Evolutionary conservation across 1,140 invertebrate species (phyloP).

Genomic region (Telenomus remus): DNA sequence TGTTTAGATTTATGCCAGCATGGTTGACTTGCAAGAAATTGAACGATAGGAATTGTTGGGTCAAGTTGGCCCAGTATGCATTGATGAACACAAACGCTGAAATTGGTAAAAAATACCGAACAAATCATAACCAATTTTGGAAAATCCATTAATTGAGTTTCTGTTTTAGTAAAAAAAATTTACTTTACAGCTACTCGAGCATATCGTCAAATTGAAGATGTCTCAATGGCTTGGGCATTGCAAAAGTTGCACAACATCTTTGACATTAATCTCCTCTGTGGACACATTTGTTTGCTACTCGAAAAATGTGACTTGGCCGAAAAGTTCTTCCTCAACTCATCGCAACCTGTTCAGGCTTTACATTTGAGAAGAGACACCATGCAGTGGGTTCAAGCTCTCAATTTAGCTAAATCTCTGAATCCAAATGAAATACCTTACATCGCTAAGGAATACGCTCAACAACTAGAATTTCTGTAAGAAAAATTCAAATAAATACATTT

Average conservation of each 20-base stretch:
- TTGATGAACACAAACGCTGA: constrained; percentile 90
- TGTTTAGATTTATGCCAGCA: constrained; percentile 87
- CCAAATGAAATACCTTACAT: constrained; percentile 92
- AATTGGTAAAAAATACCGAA: constrained; percentile 79
- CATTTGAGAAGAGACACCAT: constrained; percentile 92
- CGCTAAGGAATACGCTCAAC: constrained; percentile 93
- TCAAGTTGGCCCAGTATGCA: constrained; percentile 86
- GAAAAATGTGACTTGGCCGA: constrained; percentile 90
- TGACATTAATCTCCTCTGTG: constrained; percentile 86
- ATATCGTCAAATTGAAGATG: constrained; percentile 90
- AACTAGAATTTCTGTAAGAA: constrained; percentile 93
- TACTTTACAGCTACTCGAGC: constrained; percentile 85
- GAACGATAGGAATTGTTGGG: constrained; percentile 85
- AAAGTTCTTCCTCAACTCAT: constrained; percentile 77
- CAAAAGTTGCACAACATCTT: constrained; percentile 88
- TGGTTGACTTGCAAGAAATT: constrained; percentile 88
- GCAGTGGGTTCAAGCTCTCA: constrained; percentile 95
- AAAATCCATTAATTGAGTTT: constrained; percentile 78
- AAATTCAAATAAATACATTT: not conserved
- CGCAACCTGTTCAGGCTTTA: constrained; percentile 82
- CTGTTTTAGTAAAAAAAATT: constrained; percentile 46
- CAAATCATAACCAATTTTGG: constrained; percentile 65
- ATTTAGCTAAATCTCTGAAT: constrained; percentile 89
- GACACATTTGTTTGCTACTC: constrained; percentile 87
- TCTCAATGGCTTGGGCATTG: constrained; percentile 92